Percentiles rank a stretch among this genome's conserved stretches.
Evolutionary conservation across 2,888 invertebrate genomes (phyloP).

Genomic region (Polydrusus pterygomalis): DNA sequence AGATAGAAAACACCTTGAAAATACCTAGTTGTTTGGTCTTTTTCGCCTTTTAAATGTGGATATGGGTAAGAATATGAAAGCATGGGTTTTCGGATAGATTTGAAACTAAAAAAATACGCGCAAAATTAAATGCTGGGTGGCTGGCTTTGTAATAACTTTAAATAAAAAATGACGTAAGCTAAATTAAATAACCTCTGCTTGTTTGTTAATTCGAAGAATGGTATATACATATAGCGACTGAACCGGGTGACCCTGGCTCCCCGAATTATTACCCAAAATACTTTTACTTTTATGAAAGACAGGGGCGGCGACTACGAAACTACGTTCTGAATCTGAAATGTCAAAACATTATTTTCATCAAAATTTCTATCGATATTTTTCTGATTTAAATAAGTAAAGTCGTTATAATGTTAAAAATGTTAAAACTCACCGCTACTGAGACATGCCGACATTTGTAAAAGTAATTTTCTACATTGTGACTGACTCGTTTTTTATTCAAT

Average conservation of each 20-base stretch:
- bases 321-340: neutral
- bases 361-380: too few relatives aligned
- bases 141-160: conserved; percentile 24
- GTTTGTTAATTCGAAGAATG: conserved; percentile 36
- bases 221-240: conserved; percentile 13
- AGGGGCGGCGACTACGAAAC: neutral
- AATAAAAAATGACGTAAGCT: conserved; percentile 40
- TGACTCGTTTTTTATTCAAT: too few relatives aligned
- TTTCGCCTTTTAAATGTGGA: too few relatives aligned
- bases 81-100: too few relatives aligned
- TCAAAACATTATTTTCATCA: neutral
- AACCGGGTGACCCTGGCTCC: conserved; percentile 39
- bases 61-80: too few relatives aligned
- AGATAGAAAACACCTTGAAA: too few relatives aligned
- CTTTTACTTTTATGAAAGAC: conserved; percentile 22
- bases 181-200: conserved; percentile 29
- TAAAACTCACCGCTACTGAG: too few relatives aligned
- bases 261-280: conserved; percentile 24
- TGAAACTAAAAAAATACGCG: neutral
- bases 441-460: too few relatives aligned
- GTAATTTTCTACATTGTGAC: too few relatives aligned
- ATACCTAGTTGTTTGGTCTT: too few relatives aligned
- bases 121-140: neutral
- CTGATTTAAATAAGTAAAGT: too few relatives aligned
- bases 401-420: too few relatives aligned